Evolutionary conservation across 2,797 vertebrate genomes (phyloP), one percentile per base, ranked within the genome.

Genomic region (Xiphophorus birchmanni): DNA sequence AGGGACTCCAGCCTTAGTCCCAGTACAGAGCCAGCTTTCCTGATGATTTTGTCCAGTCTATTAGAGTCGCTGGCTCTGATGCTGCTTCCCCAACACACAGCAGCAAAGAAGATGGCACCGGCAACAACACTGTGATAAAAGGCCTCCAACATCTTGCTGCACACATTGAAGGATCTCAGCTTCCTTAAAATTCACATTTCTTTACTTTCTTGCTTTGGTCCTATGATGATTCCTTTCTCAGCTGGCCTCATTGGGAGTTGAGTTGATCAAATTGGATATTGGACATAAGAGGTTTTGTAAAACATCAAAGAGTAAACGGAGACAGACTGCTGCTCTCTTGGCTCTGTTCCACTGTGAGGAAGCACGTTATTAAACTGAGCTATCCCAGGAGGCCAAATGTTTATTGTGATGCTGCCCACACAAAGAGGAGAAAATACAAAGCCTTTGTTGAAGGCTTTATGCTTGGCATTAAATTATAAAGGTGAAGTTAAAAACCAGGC

Each of bases 251-350:
- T 44, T 83, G 63, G 72, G 37, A 69, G 37, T 23, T 12, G 77
- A 60, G 73, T 60, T 56, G 76, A 78, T 86, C 1, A 73, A 52
- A 84, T 77, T 73, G 69, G 80, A 77, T 56, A 82, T 87, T 84
- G 80, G 81, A 82, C 78, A 44, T 76, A 65, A 63, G 77, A 74
- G 67, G 76, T 65, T 86, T 72, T 47, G 42, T 45, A 72, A 72
- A 72, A 72, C 69, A 72, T 72, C 44, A 72, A 52, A 74, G 11
- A 74, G 29, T 9, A 50, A 74, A 29, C 47, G 32, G 17, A 48
- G 73, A 48, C 32, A 23, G 73, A 56, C 35, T 56, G 18, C 35
- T 40, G 50, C 74, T 75, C 50, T 56, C 74, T 75, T 75, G 75
- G 75, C 45, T 77, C 5, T 67, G 44, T 65, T 63, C 58, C 42